Evolutionary conservation across 2,113 vertebrate genomes (phyloP).

Genomic region (Elephas maximus): DNA sequence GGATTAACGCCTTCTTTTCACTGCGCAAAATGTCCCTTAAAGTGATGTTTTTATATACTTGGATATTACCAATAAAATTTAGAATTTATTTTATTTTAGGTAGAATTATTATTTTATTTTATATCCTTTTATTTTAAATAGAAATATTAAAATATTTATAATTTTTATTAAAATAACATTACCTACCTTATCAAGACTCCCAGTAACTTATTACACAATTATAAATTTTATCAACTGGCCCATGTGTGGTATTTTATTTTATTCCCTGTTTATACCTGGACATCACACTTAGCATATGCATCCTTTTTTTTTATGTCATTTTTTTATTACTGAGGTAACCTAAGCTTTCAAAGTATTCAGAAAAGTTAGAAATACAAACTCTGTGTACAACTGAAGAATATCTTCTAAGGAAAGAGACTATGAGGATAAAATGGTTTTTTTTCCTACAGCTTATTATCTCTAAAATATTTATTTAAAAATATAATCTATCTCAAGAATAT

Average conservation of each 20-base stretch:
- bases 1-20: background rate
- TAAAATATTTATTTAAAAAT: background rate
- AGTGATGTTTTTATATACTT: background rate
- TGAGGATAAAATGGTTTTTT: background rate
- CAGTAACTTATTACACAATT: background rate
- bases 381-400: background rate
- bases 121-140: background rate
- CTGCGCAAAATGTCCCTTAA: background rate
- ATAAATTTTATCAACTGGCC: background rate
- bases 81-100: constrained; percentile 6
- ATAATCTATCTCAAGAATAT: background rate
- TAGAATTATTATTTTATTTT: constrained; percentile 27
- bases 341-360: background rate
- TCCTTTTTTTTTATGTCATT: background rate
- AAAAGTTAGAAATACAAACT: constrained; percentile 6
- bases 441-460: background rate
- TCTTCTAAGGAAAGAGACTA: background rate
- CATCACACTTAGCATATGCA: background rate
- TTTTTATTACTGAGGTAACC: background rate
- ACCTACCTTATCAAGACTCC: background rate
- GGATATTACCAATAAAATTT: constrained; percentile 21
- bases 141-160: background rate
- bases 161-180: constrained; percentile 48
- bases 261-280: background rate
- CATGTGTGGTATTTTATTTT: background rate